phyloP scores from a whole-genome alignment of 2,888 invertebrate genomes.

The Crepidodera aurea region DNA sequence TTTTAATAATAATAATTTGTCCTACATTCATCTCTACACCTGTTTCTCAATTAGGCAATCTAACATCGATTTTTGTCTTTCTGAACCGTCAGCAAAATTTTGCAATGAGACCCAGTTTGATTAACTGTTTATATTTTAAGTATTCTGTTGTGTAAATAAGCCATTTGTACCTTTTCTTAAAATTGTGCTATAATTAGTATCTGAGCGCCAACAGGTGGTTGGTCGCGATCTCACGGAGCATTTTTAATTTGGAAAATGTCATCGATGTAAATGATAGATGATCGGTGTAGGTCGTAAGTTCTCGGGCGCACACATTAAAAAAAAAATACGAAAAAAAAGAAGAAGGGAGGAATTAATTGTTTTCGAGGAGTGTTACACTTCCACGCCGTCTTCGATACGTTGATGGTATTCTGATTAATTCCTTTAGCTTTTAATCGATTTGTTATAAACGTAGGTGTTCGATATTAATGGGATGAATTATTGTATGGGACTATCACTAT shows the following conservation, averaged over 20 bases:
- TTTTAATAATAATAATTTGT: too few species aligned
- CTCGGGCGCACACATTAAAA: slow-evolving; percentile 46
- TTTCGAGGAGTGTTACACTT: slow-evolving; percentile 60
- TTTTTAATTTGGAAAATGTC: slow-evolving; percentile 64
- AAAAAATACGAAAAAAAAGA: slow-evolving; percentile 42
- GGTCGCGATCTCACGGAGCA: slow-evolving; percentile 54
- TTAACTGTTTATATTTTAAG: too few species aligned
- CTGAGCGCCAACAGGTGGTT: too few species aligned
- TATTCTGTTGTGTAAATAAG: too few species aligned
- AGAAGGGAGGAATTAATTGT: slow-evolving; percentile 59
- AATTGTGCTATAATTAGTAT: too few species aligned
- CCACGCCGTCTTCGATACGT: slow-evolving; percentile 37
- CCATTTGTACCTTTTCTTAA: too few species aligned
- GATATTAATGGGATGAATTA: slow-evolving; percentile 56
- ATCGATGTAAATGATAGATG: slow-evolving; percentile 63
- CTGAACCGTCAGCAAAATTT: too few species aligned
- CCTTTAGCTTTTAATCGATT: slow-evolving; percentile 60
- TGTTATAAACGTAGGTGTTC: slow-evolving; percentile 59
- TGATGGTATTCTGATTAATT: slow-evolving; percentile 59
- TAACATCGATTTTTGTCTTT: too few species aligned
- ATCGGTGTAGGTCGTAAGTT: slow-evolving; percentile 60
- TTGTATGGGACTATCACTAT: slow-evolving; percentile 23
- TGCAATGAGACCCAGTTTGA: too few species aligned
- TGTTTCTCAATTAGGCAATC: too few species aligned
- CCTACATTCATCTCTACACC: too few species aligned